Percentiles rank a stretch among this genome's conserved stretches.
These are phyloP conservation scores for Chelonoidis abingdonii DNA, from an alignment of 2,113 vertebrate genomes.

Conservation along the genomic window DNA sequence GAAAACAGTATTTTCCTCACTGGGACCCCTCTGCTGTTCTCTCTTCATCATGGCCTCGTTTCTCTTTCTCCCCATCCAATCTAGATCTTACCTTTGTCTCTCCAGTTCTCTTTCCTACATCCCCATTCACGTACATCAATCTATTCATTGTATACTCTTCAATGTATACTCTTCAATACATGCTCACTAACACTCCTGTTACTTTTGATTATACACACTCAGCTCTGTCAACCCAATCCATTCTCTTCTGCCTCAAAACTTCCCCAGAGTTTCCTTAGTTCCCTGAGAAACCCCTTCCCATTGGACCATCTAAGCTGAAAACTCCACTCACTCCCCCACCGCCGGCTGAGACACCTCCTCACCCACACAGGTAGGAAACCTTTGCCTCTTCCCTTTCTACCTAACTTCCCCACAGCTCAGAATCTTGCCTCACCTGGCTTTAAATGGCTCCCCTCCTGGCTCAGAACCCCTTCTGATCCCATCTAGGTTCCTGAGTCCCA, in stretches of 20 bases:
- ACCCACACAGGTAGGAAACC: not conserved
- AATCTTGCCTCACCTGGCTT: not conserved
- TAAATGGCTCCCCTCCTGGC: not conserved
- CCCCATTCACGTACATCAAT: not conserved
- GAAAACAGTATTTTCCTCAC: not conserved
- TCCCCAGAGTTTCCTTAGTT: not conserved
- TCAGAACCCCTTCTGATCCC: not conserved
- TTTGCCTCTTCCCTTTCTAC: not conserved
- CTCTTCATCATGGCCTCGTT: not conserved
- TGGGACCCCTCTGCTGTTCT: not conserved
- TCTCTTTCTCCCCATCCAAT: not conserved
- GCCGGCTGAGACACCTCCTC: not conserved
- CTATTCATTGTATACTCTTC: not conserved
- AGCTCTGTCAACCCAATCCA: not conserved
- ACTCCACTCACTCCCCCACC: not conserved
- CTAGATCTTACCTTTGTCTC: not conserved
- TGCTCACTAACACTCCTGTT: not conserved
- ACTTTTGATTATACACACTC: not conserved
- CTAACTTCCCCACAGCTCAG: not conserved
- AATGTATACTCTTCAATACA: not conserved
- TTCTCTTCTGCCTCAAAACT: not conserved
- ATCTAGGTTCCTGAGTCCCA: not conserved
- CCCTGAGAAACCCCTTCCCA: not conserved
- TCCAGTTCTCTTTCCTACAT: not conserved
- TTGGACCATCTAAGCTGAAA: not conserved